Base-by-base conservation (phyloP, 2,113 vertebrate species). In the Triplophysa tibetana region DNA sequence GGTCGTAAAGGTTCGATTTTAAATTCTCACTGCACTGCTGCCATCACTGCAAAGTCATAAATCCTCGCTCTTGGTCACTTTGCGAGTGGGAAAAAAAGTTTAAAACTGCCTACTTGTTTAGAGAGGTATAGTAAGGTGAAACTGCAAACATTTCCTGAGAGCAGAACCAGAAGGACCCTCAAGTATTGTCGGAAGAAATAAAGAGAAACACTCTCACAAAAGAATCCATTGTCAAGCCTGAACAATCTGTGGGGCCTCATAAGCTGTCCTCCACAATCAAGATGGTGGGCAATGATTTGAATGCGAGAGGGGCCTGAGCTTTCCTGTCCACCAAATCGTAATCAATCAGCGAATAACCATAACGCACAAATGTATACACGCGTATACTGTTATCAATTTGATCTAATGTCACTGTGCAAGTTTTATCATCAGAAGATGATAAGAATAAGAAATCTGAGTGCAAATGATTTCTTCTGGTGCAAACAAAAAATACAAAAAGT, bases 151-250 rank as follows among this genome's bases (percentile, higher is more conserved):
- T 94, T 93, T 92, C 92, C 92, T 92, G 94, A 95, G 93, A 93
- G 94, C 90, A 87, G 85, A 82, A 91, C 90, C 91, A 95, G 93
- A 93, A 95, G 95, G 91, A 89, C 93, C 92, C 93, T 95, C 92
- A 68, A 92, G 93, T 81, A 85, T 91, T 92, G 94, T 93, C 90
- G 89, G 83, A 86, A 87, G 89, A 91, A 92, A 93, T 93, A 94
- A 95, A 94, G 93, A 94, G 94, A 94, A 95, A 94, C 94, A 94
- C 93, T 83, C 93, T 88, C 91, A 96, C 94, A 96, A 96, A 96
- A 88, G 94, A 88, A 90, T 87, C 92, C 90, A 95, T 96, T 96
- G 94, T 96, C 93, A 90, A 87, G 75, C 80, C 86, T 75, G 90
- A 94, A 94, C 94, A 94, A 95, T 94, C 92, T 93, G 84, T 94